phyloP scores from a whole-genome alignment of 2,888 invertebrate genomes.

The Apamea monoglypha region DNA sequence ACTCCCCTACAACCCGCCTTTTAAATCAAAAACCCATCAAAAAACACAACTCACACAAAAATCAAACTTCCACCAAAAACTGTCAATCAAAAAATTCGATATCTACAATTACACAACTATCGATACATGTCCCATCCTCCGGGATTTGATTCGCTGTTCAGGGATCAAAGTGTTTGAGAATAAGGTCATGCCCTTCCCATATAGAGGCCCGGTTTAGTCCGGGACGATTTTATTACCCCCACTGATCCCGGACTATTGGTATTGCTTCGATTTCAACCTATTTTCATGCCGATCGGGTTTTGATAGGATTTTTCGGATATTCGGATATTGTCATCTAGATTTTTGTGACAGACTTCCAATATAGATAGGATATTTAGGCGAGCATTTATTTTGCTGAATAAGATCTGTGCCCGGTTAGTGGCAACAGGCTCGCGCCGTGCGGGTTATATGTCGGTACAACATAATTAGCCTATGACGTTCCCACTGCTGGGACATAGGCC shows the following conservation, averaged over 20 bases:
- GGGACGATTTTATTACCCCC: slow-evolving; percentile 63
- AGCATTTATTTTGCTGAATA: background rate
- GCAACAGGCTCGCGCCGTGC: background rate
- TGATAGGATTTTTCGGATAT: slow-evolving; percentile 43
- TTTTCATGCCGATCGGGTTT: slow-evolving; percentile 55
- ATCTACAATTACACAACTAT: slow-evolving; percentile 39
- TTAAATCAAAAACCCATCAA: background rate
- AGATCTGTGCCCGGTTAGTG: background rate
- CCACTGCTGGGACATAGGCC: background rate
- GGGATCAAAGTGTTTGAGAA: slow-evolving; percentile 67
- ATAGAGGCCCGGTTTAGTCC: slow-evolving; percentile 54
- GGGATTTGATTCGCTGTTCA: slow-evolving; percentile 60
- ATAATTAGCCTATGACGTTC: background rate
- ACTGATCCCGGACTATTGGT: slow-evolving; percentile 56
- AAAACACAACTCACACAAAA: background rate
- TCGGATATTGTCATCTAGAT: slow-evolving; percentile 51
- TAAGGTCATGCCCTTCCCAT: slow-evolving; percentile 63
- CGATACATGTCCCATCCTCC: slow-evolving; percentile 55
- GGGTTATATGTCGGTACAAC: background rate
- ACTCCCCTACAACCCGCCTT: too few relatives aligned
- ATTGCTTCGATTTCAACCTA: slow-evolving; percentile 57
- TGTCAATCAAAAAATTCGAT: slow-evolving; percentile 40
- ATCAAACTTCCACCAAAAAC: background rate
- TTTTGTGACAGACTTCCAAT: slow-evolving; percentile 28
- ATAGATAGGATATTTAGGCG: background rate